Conservation (phyloP, 2,888 invertebrate species). For the Drosophila rubida region DNA sequence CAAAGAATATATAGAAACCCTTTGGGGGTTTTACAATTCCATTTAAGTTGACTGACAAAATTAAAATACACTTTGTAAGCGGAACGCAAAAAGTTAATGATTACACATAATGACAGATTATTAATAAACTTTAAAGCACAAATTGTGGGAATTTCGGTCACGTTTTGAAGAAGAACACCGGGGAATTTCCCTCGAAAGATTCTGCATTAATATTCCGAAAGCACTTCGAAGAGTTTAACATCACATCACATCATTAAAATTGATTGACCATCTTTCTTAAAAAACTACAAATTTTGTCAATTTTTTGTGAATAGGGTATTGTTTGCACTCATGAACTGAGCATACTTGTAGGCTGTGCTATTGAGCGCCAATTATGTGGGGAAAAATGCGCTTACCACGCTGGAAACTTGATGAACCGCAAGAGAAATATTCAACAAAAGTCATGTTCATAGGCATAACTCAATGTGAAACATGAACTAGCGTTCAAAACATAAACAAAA, state of each 20-base stretch:
- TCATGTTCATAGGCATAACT: constrained; percentile 65
- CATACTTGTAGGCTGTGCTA: not conserved
- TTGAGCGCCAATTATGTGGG: constrained; percentile 20
- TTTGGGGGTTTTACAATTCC: not conserved
- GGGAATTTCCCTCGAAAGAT: not conserved
- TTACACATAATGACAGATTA: constrained; percentile 2
- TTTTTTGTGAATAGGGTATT: too few species aligned
- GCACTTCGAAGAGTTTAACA: not conserved
- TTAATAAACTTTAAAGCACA: not conserved
- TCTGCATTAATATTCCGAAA: not conserved
- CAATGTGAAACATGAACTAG: constrained; percentile 45
- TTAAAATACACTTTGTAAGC: not conserved
- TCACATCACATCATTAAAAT: not conserved
- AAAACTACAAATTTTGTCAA: too few species aligned
- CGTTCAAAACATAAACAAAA: constrained; percentile 29
- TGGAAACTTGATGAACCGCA: constrained; percentile 32
- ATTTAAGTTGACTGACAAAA: not conserved
- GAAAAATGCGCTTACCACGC: constrained; percentile 40
- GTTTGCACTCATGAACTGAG: not conserved
- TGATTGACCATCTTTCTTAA: not conserved
- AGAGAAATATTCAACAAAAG: constrained; percentile 44
- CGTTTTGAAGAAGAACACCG: not conserved
- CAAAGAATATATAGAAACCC: not conserved
- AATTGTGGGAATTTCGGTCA: constrained; percentile 10
- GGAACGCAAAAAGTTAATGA: constrained; percentile 4